Base-by-base conservation (phyloP, 2,888 invertebrate genomes). In the Eulithis prunata region DNA sequence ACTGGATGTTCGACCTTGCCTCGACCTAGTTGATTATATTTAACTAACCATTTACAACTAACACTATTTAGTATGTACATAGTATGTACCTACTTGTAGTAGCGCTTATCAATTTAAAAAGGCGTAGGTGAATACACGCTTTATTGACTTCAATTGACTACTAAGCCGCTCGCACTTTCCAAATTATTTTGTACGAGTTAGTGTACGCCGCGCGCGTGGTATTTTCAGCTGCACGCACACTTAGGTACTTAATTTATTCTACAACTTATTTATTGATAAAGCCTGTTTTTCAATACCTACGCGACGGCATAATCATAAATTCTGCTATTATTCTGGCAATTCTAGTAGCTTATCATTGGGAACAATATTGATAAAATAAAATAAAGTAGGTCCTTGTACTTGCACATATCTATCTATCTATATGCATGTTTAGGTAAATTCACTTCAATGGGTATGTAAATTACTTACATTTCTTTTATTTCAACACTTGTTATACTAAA, bases 1-100 rank as follows among this genome's bases (percentile, higher is more conserved):
- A 56, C 62, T 56, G 45, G 57, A 62, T 62, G 13, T 43, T 51
- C 14, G 51, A 51, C 57, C 52, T 63, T 57, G 62, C 57, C 28
- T 38, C 55, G 61, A 55, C 55, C 21, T 38, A 13, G 38, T 47
- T 46, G 11, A 47, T 45, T 49, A 32, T 46, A 46, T 4, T 21
- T n/a, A 46, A 46, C 12, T 1, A 4, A 32, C 4, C 32, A 6
- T 32, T 32, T 32, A 32, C 3, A 32, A 47, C 47, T 4, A 45
- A 45, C 45, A 12, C 8, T 14, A n/a, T 46, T 46, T 46, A n/a
- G 12, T n/a, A n/a, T n/a, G n/a, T 46, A n/a, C n/a, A 5, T 12
- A 21, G 21, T 21, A 21, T 1, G 2, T 21, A 21, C 21, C 21
- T 21, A 21, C 21, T 21, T 2, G 21, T 46, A n/a, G 14, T 14